Evolutionary conservation across 1,140 invertebrate genomes (phyloP).

Genomic region (Diploscapter pachys): DNA sequence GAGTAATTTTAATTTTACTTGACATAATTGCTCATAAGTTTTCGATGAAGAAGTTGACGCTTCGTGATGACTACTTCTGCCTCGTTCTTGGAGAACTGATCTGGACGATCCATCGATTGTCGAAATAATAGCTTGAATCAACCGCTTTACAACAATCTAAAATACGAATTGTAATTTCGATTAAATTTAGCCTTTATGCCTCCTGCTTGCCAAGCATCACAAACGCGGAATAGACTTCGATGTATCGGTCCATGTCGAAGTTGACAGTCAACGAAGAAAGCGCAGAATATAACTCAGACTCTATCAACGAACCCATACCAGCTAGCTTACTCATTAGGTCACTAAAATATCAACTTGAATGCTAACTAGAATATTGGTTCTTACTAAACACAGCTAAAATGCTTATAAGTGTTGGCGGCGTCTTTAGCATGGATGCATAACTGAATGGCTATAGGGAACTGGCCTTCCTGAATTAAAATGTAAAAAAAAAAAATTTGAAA

Average conservation of each 20-base stretch:
- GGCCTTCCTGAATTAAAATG: constrained; percentile 34
- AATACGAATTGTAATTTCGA: too few relatives aligned
- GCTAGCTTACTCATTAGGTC: constrained; percentile 46
- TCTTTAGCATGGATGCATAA: constrained; percentile 49
- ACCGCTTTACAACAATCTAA: constrained; percentile 2
- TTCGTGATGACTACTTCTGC: constrained; percentile 6
- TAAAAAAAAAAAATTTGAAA: too few relatives aligned
- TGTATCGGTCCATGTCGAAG: constrained; percentile 48
- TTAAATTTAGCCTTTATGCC: background rate
- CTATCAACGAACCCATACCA: constrained; percentile 34
- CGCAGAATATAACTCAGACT: constrained; percentile 43
- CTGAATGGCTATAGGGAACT: constrained; percentile 49
- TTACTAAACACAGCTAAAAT: constrained; percentile 48
- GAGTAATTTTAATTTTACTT: constrained; percentile 7
- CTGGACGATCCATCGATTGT: constrained; percentile 38
- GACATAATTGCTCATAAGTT: constrained; percentile 8
- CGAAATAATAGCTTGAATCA: constrained; percentile 37
- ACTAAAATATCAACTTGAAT: constrained; percentile 35
- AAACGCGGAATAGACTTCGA: constrained; percentile 42
- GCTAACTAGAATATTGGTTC: background rate
- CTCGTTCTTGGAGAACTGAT: constrained; percentile 37
- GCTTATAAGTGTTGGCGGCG: constrained; percentile 35
- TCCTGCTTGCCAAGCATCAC: constrained; percentile 43
- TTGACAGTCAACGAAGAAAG: constrained; percentile 40
- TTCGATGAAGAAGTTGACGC: too few relatives aligned